These are phyloP conservation scores for Drosophila gaucha DNA, from an alignment of 2,888 invertebrate genomes.

Conservation along the genomic window DNA sequence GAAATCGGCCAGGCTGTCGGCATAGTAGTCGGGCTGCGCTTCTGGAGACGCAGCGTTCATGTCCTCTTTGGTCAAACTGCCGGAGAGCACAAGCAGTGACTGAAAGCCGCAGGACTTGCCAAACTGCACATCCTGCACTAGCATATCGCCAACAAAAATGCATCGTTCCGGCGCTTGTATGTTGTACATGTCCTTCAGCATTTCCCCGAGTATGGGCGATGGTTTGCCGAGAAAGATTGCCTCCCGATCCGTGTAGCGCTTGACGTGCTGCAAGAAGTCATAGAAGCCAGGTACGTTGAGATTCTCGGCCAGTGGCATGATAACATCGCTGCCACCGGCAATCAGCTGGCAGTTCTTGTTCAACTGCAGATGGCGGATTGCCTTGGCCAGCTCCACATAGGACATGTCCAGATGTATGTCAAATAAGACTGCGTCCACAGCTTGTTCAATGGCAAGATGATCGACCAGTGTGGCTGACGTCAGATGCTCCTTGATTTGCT, in stretches of 20 bases:
- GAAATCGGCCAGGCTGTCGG: slow-evolving; percentile 79
- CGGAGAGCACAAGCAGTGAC: slow-evolving; percentile 90
- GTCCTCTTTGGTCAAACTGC: slow-evolving; percentile 71
- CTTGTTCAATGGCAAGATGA: slow-evolving; percentile 50
- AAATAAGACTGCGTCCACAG: slow-evolving; percentile 85
- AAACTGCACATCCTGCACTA: slow-evolving; percentile 91
- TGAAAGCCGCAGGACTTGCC: slow-evolving; percentile 89
- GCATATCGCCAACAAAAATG: slow-evolving; percentile 93
- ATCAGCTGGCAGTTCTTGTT: slow-evolving; percentile 84
- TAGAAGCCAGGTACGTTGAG: slow-evolving; percentile 78
- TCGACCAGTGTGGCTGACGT: slow-evolving; percentile 54
- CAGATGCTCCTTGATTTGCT: slow-evolving; percentile 72
- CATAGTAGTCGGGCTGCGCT: slow-evolving; percentile 78
- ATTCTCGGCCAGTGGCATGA: slow-evolving; percentile 74
- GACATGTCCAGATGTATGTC: slow-evolving; percentile 85
- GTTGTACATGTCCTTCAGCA: slow-evolving; percentile 79
- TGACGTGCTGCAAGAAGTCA: slow-evolving; percentile 69
- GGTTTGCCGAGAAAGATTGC: slow-evolving; percentile 85
- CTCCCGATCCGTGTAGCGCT: slow-evolving; percentile 76
- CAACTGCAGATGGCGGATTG: slow-evolving; percentile 83
- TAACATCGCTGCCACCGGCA: slow-evolving; percentile 82
- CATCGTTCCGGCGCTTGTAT: slow-evolving; percentile 88
- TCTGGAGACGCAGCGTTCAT: slow-evolving; percentile 68
- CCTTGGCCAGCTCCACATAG: slow-evolving; percentile 84
- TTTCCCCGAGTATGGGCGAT: slow-evolving; percentile 80